phyloP scores from a whole-genome alignment of 2,797 vertebrate genomes.

The Anguilla marmorata region DNA sequence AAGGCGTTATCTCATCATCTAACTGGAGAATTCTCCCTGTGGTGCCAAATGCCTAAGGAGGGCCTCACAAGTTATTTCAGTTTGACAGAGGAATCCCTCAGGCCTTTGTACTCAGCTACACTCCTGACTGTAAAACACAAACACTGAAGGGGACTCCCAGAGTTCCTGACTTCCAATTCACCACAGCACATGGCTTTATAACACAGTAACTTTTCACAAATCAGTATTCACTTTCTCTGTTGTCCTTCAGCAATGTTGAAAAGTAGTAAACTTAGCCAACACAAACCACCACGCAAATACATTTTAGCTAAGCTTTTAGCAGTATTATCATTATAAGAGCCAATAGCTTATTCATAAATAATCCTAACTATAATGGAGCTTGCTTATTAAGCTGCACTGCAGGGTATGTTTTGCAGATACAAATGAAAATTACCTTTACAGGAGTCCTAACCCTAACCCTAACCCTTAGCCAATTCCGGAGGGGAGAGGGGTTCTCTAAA shows the following conservation, averaged over 20 bases:
- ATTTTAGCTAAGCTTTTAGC: neutral
- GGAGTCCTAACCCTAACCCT: neutral
- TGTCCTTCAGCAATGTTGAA: neutral
- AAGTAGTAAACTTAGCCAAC: neutral
- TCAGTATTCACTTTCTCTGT: neutral
- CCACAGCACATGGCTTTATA: neutral
- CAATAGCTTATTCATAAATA: neutral
- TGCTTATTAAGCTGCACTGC: neutral
- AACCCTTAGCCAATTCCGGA: neutral
- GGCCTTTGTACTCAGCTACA: slow-evolving; percentile 11
- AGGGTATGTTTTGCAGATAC: neutral
- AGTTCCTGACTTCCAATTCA: neutral
- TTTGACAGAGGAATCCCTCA: slow-evolving; percentile 44
- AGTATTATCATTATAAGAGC: neutral
- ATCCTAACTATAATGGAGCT: neutral
- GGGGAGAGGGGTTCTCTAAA: neutral
- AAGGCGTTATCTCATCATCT: slow-evolving; percentile 58
- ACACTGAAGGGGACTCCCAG: slow-evolving; percentile 8
- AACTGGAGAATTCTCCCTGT: slow-evolving; percentile 63
- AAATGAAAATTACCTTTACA: neutral
- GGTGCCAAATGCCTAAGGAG: slow-evolving; percentile 69
- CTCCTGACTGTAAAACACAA: slow-evolving; percentile 3
- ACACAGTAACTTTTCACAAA: neutral
- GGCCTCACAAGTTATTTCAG: slow-evolving; percentile 69
- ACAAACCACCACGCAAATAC: neutral